phyloP scores from a whole-genome alignment of 2,113 vertebrate genomes.

The Nicator chloris region DNA sequence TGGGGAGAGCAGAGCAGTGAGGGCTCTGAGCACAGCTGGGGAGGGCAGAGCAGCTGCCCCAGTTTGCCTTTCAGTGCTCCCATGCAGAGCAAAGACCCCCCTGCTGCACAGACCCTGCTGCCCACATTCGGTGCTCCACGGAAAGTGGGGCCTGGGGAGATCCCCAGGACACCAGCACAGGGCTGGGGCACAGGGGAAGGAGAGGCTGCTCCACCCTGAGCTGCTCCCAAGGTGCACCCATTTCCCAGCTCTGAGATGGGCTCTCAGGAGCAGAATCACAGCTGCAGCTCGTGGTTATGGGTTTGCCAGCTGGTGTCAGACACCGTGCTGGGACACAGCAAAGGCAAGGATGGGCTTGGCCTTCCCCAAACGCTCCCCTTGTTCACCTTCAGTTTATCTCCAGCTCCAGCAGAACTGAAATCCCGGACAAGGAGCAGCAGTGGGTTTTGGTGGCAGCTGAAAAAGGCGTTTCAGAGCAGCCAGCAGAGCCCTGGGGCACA shows the following conservation, averaged over 20 bases:
- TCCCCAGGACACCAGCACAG: accelerated
- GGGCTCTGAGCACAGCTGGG: too few species aligned
- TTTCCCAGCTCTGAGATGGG: background rate
- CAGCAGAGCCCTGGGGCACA: background rate
- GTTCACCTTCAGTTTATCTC: background rate
- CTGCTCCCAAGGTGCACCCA: background rate
- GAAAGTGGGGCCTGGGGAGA: background rate
- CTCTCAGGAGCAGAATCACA: background rate
- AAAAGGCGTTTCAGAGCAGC: background rate
- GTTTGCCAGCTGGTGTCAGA: background rate
- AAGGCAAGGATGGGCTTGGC: background rate
- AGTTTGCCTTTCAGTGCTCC: accelerated
- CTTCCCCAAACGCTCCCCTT: background rate
- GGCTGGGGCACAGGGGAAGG: accelerated
- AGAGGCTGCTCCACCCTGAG: background rate
- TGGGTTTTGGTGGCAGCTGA: background rate
- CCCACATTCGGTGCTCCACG: accelerated
- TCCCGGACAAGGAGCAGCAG: background rate
- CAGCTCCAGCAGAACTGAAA: background rate
- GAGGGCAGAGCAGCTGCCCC: background rate
- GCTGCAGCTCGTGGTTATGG: background rate
- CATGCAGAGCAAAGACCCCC: background rate
- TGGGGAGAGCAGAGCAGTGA: background rate
- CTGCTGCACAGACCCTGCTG: too few species aligned
- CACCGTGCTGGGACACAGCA: background rate